phyloP scores from a whole-genome alignment of 2,113 vertebrate species.

The Trichomycterus rosablanca region DNA sequence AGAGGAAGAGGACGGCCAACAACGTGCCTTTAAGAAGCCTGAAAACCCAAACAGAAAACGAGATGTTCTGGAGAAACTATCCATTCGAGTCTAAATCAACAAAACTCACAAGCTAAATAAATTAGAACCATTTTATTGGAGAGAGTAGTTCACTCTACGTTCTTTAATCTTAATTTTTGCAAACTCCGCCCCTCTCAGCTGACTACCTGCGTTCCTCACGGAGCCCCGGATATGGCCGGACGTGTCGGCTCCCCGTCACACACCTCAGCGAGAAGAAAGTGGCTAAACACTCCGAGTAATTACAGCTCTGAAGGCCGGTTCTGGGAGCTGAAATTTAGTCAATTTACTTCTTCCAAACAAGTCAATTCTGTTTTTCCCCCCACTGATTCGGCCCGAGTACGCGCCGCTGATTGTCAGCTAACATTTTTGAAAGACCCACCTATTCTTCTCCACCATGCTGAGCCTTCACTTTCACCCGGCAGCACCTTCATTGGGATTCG shows the following conservation, averaged over 20 bases:
- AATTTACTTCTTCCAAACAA: constrained; percentile 42
- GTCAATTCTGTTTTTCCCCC: constrained; percentile 41
- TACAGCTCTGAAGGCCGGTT: not conserved
- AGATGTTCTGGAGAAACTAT: too few species aligned
- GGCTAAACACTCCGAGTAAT: constrained; percentile 24
- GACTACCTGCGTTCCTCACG: not conserved
- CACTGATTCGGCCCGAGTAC: not conserved
- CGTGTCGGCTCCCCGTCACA: not conserved
- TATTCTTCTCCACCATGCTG: constrained; percentile 39
- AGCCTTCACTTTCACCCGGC: constrained; percentile 47
- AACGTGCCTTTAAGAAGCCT: too few species aligned
- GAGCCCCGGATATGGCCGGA: not conserved
- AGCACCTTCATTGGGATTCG: constrained; percentile 67
- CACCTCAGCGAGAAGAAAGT: not conserved
- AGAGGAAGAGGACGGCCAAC: too few species aligned
- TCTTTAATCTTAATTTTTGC: too few species aligned
- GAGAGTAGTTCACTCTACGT: too few species aligned
- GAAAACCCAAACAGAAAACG: too few species aligned
- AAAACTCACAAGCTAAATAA: too few species aligned
- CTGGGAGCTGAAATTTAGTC: constrained; percentile 25
- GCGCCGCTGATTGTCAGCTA: constrained; percentile 58
- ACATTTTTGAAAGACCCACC: constrained; percentile 54
- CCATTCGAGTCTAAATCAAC: too few species aligned
- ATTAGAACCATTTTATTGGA: too few species aligned
- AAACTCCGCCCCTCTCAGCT: not conserved